Percentiles rank a stretch among this genome's conserved stretches.
These are phyloP conservation scores for Plutomurus gul DNA, from an alignment of 1,140 invertebrate species.

Conservation along the genomic window DNA sequence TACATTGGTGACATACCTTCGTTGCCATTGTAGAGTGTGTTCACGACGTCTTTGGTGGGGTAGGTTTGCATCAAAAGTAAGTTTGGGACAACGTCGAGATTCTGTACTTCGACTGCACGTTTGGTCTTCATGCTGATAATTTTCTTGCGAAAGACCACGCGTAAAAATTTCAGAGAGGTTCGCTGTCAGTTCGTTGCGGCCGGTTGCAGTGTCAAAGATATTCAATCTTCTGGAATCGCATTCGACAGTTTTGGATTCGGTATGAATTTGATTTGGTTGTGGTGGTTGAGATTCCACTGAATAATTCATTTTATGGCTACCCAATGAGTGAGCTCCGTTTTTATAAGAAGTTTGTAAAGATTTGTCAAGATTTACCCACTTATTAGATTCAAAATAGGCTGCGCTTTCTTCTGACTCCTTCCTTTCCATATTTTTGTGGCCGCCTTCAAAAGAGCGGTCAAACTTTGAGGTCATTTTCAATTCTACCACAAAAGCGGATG, in stretches of 20 bases:
- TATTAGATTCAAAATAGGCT: too few relatives aligned
- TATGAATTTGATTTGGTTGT: neutral
- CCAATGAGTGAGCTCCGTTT: neutral
- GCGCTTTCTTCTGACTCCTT: too few relatives aligned
- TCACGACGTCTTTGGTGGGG: conserved; percentile 44
- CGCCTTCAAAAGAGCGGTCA: too few relatives aligned
- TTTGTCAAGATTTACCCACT: neutral
- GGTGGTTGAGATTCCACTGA: neutral
- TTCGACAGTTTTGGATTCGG: neutral
- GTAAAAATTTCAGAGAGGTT: neutral
- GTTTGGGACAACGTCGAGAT: conserved; percentile 1
- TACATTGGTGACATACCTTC: conserved; percentile 23
- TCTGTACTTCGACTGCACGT: neutral
- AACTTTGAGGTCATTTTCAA: too few relatives aligned
- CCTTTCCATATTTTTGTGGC: too few relatives aligned
- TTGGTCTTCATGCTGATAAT: neutral
- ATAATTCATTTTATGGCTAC: conserved; percentile 18
- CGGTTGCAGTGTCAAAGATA: neutral
- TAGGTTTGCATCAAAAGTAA: conserved; percentile 29
- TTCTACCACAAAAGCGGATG: too few relatives aligned
- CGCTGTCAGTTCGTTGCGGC: neutral
- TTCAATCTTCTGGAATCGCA: neutral
- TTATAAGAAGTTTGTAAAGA: neutral
- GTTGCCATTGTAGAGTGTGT: conserved; percentile 43
- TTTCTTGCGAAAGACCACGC: neutral